Evolutionary conservation across 2,113 vertebrate species (phyloP).

Genomic region (Arenaria interpres): DNA sequence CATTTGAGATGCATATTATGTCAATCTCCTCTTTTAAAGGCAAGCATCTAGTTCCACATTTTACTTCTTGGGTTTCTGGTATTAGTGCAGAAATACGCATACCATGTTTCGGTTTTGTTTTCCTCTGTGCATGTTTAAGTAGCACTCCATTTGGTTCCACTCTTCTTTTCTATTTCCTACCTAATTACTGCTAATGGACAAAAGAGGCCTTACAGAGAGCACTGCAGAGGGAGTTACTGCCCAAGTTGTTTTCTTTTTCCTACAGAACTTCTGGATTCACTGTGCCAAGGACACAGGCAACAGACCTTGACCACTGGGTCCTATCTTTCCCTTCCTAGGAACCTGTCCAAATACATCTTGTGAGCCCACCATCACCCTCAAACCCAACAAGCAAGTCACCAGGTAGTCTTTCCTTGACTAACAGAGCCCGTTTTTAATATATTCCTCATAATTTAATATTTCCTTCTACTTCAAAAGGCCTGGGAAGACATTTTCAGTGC

Average conservation of each 20-base stretch:
- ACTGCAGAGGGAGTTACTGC: not conserved
- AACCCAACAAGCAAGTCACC: not conserved
- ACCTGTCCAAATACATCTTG: not conserved
- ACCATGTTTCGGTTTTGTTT: not conserved
- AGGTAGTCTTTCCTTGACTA: not conserved
- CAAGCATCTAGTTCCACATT: not conserved
- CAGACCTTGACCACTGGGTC: not conserved
- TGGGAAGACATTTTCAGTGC: not conserved
- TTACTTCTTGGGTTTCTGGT: not conserved
- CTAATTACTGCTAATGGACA: not conserved
- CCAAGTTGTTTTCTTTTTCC: not conserved
- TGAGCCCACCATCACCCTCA: not conserved
- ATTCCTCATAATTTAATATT: not conserved
- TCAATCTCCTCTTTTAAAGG: not conserved
- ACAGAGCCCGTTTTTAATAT: not conserved
- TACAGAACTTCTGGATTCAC: not conserved
- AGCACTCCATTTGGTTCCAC: not conserved
- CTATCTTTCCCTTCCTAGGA: not conserved
- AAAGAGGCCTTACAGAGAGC: not conserved
- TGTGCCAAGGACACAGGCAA: not conserved
- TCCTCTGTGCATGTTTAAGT: not conserved
- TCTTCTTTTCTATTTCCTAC: not conserved
- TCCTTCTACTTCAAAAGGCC: not conserved
- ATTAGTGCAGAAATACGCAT: not conserved
- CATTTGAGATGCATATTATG: not conserved